Conservation (phyloP, 1,140 invertebrate genomes). For the Diorhabda sublineata region DNA sequence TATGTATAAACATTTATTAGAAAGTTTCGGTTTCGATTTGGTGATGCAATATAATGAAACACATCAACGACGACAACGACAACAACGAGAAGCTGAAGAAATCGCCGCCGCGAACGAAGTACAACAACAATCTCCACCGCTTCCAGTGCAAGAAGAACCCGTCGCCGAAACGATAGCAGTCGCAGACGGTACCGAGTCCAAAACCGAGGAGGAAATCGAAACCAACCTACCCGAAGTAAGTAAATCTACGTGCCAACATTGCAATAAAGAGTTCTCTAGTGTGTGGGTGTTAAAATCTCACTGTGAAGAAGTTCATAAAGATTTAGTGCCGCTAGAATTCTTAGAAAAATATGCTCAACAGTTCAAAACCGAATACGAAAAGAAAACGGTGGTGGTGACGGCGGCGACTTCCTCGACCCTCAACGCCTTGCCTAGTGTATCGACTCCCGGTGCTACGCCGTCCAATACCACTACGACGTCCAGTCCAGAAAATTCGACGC, state of each 20-base stretch:
- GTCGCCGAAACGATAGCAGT: conserved; percentile 43
- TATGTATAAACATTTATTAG: conserved; percentile 85
- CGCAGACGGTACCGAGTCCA: conserved; percentile 55
- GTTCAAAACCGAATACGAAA: conserved; percentile 81
- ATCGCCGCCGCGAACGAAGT: conserved; percentile 27
- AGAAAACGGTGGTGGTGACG: conserved; percentile 69
- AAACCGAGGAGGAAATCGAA: conserved; percentile 54
- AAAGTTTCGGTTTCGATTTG: conserved; percentile 91
- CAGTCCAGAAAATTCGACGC: conserved; percentile 45
- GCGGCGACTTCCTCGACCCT: conserved; percentile 55
- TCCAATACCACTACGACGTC: conserved; percentile 31
- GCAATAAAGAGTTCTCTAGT: conserved; percentile 91
- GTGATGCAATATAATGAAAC: conserved; percentile 96
- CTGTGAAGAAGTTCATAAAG: conserved; percentile 91
- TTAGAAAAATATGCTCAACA: conserved; percentile 89
- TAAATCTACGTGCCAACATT: conserved; percentile 81
- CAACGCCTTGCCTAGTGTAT: conserved; percentile 56
- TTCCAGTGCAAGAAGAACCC: conserved; percentile 52
- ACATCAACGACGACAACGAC: conserved; percentile 65
- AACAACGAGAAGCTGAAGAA: conserved; percentile 49
- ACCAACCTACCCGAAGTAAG: conserved; percentile 64
- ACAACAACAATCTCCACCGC: conserved; percentile 50
- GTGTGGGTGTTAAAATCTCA: conserved; percentile 94
- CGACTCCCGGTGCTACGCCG: conserved; percentile 49
- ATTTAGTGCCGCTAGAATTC: conserved; percentile 82